These are phyloP conservation scores for Drosophila conformis DNA, from an alignment of 2,888 invertebrate genomes.

Conservation along the genomic window DNA sequence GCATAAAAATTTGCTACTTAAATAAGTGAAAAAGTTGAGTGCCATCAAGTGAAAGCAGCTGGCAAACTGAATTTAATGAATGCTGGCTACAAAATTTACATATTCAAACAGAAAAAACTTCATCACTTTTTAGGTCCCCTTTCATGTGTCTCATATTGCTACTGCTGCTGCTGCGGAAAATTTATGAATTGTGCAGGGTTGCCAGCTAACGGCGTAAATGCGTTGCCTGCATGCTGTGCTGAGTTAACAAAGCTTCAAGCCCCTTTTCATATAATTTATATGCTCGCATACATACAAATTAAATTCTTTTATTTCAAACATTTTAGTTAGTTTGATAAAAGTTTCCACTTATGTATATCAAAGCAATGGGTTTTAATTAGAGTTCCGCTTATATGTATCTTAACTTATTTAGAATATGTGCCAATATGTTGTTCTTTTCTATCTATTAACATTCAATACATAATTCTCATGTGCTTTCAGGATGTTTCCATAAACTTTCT, in stretches of 20 bases:
- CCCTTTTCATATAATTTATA: slow-evolving; percentile 66
- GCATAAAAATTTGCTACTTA: slow-evolving; percentile 75
- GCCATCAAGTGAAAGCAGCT: slow-evolving; percentile 57
- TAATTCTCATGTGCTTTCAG: not conserved
- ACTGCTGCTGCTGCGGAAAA: slow-evolving; percentile 37
- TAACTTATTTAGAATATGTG: not conserved
- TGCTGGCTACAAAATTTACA: slow-evolving; percentile 62
- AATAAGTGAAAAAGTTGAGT: slow-evolving; percentile 73
- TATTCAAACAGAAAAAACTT: slow-evolving; percentile 45
- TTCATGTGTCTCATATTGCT: slow-evolving; percentile 49
- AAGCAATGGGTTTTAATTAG: not conserved
- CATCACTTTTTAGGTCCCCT: slow-evolving; percentile 49
- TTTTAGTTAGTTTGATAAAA: slow-evolving; percentile 35
- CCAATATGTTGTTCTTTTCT: not conserved
- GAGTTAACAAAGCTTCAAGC: slow-evolving; percentile 69
- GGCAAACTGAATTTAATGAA: slow-evolving; percentile 71
- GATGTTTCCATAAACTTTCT: slow-evolving; percentile 21
- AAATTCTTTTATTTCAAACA: slow-evolving; percentile 51
- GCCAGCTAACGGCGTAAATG: slow-evolving; percentile 48
- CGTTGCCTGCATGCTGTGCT: slow-evolving; percentile 60
- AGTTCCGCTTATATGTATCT: not conserved
- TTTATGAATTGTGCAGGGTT: slow-evolving; percentile 63
- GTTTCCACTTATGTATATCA: slow-evolving; percentile 37
- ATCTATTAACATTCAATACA: not conserved
- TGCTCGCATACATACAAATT: slow-evolving; percentile 52